Evolutionary conservation across 2,888 invertebrate genomes (phyloP).

Genomic region (Allacma fusca): DNA sequence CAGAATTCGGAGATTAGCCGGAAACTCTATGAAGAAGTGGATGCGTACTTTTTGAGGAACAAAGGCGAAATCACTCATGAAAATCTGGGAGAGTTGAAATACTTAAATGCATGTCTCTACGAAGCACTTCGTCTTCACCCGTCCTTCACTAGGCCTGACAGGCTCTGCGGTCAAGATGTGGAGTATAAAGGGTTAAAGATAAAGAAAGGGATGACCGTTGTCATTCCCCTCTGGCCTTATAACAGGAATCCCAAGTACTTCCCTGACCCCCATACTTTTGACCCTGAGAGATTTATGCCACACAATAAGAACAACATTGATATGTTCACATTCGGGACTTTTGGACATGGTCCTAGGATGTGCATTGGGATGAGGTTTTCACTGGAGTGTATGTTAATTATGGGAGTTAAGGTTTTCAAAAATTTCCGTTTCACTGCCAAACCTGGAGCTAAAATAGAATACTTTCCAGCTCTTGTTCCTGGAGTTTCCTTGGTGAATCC

Average conservation of each 20-base stretch:
- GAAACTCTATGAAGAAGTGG: constrained; percentile 33
- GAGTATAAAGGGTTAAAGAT: constrained; percentile 47
- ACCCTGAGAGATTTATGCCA: constrained; percentile 56
- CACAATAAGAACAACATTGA: constrained; percentile 49
- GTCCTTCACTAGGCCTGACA: constrained; percentile 41
- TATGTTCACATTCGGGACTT: constrained; percentile 47
- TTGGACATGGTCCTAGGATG: constrained; percentile 54
- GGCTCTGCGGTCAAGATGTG: constrained; percentile 45
- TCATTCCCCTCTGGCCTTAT: constrained; percentile 51
- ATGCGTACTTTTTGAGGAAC: constrained; percentile 10
- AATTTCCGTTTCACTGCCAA: constrained; percentile 28
- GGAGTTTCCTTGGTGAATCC: too few species aligned
- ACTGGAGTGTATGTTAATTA: constrained; percentile 15
- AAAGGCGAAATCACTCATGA: constrained; percentile 41
- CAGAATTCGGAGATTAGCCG: constrained; percentile 23
- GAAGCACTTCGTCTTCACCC: constrained; percentile 45
- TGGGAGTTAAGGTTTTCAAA: not conserved
- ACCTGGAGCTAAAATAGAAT: not conserved
- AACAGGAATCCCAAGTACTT: constrained; percentile 54
- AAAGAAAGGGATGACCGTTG: constrained; percentile 51
- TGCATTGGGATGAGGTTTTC: constrained; percentile 44
- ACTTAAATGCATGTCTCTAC: constrained; percentile 45
- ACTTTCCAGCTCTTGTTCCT: too few species aligned
- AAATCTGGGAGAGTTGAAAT: constrained; percentile 33
- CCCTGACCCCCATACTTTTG: constrained; percentile 53